Percentiles rank a stretch among this genome's conserved stretches.
These are phyloP conservation scores for Anoura caudifer DNA, from an alignment of 2,113 vertebrate genomes.

Conservation along the genomic window DNA sequence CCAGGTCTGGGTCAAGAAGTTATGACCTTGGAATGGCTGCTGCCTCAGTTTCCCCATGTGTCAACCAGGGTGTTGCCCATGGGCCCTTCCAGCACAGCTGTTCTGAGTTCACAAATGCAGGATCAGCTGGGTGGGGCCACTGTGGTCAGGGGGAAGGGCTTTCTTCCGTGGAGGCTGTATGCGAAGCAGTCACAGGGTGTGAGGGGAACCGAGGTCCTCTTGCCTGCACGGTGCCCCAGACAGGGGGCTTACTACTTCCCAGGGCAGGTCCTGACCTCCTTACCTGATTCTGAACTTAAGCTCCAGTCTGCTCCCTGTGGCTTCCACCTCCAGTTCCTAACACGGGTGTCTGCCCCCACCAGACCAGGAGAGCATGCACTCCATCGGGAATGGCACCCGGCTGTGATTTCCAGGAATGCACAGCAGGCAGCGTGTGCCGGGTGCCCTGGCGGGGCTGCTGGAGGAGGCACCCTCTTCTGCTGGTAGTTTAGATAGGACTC, in stretches of 20 bases:
- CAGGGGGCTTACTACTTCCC: accelerated
- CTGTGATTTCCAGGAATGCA: neutral
- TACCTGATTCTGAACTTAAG: too few species aligned
- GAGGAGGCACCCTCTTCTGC: neutral
- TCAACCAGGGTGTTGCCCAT: accelerated
- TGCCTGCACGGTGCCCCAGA: accelerated
- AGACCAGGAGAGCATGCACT: neutral
- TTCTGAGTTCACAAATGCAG: neutral
- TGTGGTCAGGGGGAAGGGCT: neutral
- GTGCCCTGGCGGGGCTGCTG: accelerated
- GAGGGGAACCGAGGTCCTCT: neutral
- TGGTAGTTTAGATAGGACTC: neutral
- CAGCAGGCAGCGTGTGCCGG: neutral
- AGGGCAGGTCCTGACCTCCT: neutral
- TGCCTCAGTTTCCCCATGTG: neutral
- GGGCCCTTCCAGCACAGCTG: neutral
- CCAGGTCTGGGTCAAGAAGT: neutral
- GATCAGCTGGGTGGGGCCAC: neutral
- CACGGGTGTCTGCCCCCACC: accelerated
- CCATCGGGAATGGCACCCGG: accelerated
- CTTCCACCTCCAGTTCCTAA: neutral
- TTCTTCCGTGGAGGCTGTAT: neutral
- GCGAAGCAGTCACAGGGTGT: accelerated
- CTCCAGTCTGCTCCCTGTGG: neutral
- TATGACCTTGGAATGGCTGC: neutral